Conservation (phyloP, 2,113 vertebrate genomes). For the Campylomormyrus tamandua region DNA sequence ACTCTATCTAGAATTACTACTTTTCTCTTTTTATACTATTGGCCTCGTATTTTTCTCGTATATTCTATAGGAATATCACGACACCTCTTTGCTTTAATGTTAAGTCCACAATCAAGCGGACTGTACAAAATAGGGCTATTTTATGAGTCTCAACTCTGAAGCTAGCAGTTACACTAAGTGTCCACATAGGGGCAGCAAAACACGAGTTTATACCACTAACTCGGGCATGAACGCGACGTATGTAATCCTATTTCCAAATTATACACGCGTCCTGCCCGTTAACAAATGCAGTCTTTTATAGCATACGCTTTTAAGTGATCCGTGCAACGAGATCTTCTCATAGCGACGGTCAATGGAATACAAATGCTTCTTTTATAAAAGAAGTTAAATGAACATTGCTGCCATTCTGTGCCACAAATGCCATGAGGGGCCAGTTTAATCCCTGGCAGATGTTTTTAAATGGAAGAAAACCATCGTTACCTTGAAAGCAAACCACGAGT, state of each 20-base stretch:
- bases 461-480: background rate
- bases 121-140: background rate
- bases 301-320: background rate
- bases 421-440: background rate
- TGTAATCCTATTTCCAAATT: slow-evolving; percentile 10
- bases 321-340: background rate
- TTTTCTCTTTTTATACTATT: background rate
- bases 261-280: background rate
- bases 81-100: background rate
- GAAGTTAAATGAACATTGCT: background rate
- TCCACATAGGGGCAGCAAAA: slow-evolving; percentile 6
- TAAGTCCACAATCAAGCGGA: background rate
- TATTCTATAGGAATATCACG: background rate
- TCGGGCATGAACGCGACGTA: background rate
- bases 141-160: background rate
- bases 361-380: background rate
- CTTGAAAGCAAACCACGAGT: background rate
- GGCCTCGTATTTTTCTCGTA: background rate
- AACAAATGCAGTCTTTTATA: background rate
- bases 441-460: background rate
- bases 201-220: background rate
- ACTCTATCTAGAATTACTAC: background rate
- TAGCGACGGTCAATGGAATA: background rate
- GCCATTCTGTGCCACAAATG: background rate
- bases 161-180: background rate